Base-by-base conservation (phyloP, 2,797 vertebrate genomes). In the Gastrophryne carolinensis region DNA sequence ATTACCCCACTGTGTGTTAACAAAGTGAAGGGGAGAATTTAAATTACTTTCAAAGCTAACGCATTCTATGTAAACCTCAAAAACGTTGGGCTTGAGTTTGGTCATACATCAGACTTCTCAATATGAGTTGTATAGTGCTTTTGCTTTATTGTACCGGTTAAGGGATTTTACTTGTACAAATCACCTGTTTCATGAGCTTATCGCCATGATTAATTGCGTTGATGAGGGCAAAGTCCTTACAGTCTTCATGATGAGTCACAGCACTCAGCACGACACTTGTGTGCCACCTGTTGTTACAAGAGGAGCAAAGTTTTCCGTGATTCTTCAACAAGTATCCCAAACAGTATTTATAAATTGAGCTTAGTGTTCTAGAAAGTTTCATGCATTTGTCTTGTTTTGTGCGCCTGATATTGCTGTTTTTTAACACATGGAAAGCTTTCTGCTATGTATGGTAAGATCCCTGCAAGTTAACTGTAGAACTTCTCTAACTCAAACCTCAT, bases 181-280 rank as follows among this genome's bases (percentile, higher is more conserved):
- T 26, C 74, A 70, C 74, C 74, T 76, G 74, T 63, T 70, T 39
- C 66, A 15, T 57, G 29, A 66, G 44, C 72, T 74, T 74, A 9
- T 57, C 61, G 21, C 58, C 65, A 53, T 61, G 13, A 47, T 34
- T 17, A 23, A 21, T 15, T 26, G 5, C 52, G 35, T 23, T 70
- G 23, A 56, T 24, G 21, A 50, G 35, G 9, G 17, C 24, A 56
- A 53, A 56, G 24, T 35, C n/a, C 17, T 3, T 24, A 24, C 32
- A 53, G 24, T 17, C 34, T 61, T 21, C 65, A 50, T 26, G 35
- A 37, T 49, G 32, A 68, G 23, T 53, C 44, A 74, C 21, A 21
- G n/a, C 34, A 19, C n/a, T n/a, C n/a, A n/a, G n/a, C n/a, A 2
- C 4, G 65, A 6, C 50, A 70, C 74, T 77, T 77, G 19, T 44